Evolutionary conservation across 1,140 invertebrate species (phyloP).

Genomic region (Vanessa atalanta): DNA sequence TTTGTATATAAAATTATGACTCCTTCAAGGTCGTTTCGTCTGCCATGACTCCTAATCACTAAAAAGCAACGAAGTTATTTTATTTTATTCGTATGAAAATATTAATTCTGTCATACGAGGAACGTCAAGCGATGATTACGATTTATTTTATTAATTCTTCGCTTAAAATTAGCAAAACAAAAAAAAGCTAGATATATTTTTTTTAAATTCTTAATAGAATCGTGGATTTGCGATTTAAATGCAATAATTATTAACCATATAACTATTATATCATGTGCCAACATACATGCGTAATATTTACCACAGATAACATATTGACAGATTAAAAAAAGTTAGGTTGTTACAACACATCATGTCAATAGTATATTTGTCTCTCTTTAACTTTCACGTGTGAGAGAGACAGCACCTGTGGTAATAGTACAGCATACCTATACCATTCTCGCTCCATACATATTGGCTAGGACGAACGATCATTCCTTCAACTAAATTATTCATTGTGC

Average conservation of each 20-base stretch:
- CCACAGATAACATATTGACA: constrained; percentile 6
- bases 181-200: constrained; percentile 41
- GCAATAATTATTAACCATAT: constrained; percentile 55
- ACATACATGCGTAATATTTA: constrained; percentile 17
- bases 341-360: background rate
- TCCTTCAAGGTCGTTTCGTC: background rate
- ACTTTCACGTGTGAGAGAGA: constrained; percentile 2
- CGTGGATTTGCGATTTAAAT: constrained; percentile 68
- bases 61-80: background rate
- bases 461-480: constrained; percentile 1
- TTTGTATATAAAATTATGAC: too few species aligned
- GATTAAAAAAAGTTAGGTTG: background rate
- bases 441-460: constrained; percentile 61
- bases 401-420: constrained; percentile 16
- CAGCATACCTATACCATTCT: constrained; percentile 29
- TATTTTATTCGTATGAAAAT: constrained; percentile 42
- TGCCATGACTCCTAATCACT: background rate
- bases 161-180: constrained; percentile 48
- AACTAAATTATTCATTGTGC: background rate
- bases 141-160: constrained; percentile 35
- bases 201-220: constrained; percentile 47
- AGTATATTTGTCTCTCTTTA: constrained; percentile 10
- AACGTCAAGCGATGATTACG: constrained; percentile 47
- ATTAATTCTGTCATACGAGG: constrained; percentile 40
- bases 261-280: constrained; percentile 47